Conservation (phyloP, 1,140 invertebrate genomes). For the Brevipalpus yothersi region DNA sequence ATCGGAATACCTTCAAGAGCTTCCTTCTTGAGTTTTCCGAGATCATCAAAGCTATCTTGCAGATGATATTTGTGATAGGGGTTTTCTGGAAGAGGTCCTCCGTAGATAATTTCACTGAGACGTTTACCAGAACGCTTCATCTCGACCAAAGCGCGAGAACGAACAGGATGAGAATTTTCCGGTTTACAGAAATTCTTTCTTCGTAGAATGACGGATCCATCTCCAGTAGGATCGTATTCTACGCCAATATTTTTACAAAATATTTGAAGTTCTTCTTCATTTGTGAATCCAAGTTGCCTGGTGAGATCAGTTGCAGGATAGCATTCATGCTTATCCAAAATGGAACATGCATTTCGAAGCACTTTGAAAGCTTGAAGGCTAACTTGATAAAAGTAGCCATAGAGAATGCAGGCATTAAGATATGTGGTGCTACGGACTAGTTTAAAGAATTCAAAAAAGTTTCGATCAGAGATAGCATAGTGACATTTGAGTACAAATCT, state of each 20-base stretch:
- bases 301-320: conserved; percentile 10
- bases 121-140: conserved; percentile 17
- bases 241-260: conserved; percentile 25
- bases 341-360: conserved; percentile 22
- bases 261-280: conserved; percentile 17
- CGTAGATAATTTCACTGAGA: conserved; percentile 25
- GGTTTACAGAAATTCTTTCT: conserved; percentile 14
- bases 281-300: conserved; percentile 22
- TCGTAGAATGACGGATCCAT: not conserved
- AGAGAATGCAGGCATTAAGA: conserved; percentile 63
- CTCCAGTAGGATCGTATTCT: not conserved
- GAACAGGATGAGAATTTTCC: conserved; percentile 15
- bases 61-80: conserved; percentile 12
- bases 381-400: conserved; percentile 69
- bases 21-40: conserved; percentile 18
- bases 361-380: conserved; percentile 38
- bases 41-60: conserved; percentile 25
- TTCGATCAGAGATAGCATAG: conserved; percentile 57
- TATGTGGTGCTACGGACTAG: conserved; percentile 54
- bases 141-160: conserved; percentile 22
- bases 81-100: conserved; percentile 19
- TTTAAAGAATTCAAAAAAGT: conserved; percentile 74
- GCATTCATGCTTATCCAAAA: not conserved
- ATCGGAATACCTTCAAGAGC: not conserved
- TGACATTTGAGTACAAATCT: conserved; percentile 57